Conservation (phyloP, 2,888 invertebrate genomes). For the Ellobium chinense region DNA sequence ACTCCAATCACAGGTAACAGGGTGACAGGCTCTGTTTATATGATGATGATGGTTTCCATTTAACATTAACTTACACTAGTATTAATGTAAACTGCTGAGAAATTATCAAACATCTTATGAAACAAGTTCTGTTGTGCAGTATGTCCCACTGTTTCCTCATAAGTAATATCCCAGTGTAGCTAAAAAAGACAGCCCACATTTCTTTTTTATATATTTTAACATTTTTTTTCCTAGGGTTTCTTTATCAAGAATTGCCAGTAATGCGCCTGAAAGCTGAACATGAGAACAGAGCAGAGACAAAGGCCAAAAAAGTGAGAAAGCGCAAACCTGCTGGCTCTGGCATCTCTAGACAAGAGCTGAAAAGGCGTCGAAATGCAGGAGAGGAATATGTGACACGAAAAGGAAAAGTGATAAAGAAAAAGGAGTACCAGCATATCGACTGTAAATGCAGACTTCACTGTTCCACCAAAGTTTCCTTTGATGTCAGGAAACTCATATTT, state of each 20-base stretch:
- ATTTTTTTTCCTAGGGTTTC: slow-evolving; percentile 20
- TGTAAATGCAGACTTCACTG: slow-evolving; percentile 37
- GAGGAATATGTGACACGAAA: slow-evolving; percentile 38
- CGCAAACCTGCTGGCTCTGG: slow-evolving; percentile 22
- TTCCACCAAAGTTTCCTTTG: slow-evolving; percentile 29
- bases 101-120: too few relatives aligned
- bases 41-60: too few relatives aligned
- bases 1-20: too few relatives aligned
- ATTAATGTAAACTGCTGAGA: too few relatives aligned
- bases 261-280: slow-evolving; percentile 9
- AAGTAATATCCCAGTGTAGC: too few relatives aligned
- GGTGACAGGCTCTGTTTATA: too few relatives aligned
- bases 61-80: too few relatives aligned
- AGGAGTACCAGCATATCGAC: slow-evolving; percentile 26
- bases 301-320: slow-evolving; percentile 28
- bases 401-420: slow-evolving; percentile 28
- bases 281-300: slow-evolving; percentile 7
- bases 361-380: slow-evolving; percentile 32
- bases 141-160: too few relatives aligned
- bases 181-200: too few relatives aligned
- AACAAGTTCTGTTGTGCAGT: too few relatives aligned
- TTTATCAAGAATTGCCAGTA: neutral
- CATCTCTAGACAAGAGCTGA: slow-evolving; percentile 27
- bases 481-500: slow-evolving; percentile 38
- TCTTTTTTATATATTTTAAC: too few relatives aligned